Conservation (phyloP, 2,113 vertebrate species). For the Spizaetus ornatus region DNA sequence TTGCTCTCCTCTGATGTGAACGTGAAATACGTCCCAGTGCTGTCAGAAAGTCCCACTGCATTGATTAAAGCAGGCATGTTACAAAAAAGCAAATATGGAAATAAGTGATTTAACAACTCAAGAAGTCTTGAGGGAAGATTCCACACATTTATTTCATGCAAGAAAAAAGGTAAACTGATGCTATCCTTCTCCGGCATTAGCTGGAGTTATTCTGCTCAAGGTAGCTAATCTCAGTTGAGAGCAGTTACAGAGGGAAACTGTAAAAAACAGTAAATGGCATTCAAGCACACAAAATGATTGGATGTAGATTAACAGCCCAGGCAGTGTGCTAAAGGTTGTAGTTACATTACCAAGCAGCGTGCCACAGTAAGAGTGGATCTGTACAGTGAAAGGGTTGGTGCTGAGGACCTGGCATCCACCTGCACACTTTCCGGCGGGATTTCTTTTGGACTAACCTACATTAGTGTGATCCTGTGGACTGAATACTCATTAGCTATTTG, state of each 20-base stretch:
- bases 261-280: neutral
- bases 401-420: neutral
- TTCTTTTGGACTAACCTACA: neutral
- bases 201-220: neutral
- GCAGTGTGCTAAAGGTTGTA: neutral
- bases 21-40: neutral
- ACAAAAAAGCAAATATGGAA: slow-evolving; percentile 37
- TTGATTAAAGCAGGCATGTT: neutral
- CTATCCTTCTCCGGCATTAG: neutral
- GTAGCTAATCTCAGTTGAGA: neutral
- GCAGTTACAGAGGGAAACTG: neutral
- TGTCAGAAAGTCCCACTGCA: neutral
- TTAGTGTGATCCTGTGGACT: neutral
- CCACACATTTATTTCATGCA: neutral
- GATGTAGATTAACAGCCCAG: neutral
- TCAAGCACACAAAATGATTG: neutral
- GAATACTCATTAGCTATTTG: neutral
- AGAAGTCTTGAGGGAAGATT: slow-evolving; percentile 1
- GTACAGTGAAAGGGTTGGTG: neutral
- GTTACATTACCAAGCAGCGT: neutral
- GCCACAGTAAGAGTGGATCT: neutral
- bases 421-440: neutral
- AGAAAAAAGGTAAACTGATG: neutral
- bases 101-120: slow-evolving; percentile 20
- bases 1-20: slow-evolving; percentile 38